Percentiles rank a stretch among this genome's conserved stretches.
Evolutionary conservation across 2,888 invertebrate species (phyloP).

Genomic region (Lucinisca nassula): DNA sequence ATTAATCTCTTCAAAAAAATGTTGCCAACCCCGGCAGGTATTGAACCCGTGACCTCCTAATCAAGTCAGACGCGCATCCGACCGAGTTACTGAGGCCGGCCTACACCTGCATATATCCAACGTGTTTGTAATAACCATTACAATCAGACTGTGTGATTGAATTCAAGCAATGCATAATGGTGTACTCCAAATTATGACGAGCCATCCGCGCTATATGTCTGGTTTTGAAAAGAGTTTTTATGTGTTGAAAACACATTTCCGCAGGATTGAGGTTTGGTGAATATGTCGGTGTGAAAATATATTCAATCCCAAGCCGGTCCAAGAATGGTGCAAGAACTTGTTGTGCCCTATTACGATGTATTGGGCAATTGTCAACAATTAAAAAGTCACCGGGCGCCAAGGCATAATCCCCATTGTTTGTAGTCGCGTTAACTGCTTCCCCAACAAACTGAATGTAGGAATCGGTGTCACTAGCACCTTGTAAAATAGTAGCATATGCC

Average conservation of each 20-base stretch:
- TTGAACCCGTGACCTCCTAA: too few relatives aligned
- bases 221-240: too few relatives aligned
- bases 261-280: constrained; percentile 4
- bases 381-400: constrained; percentile 8
- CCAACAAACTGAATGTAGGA: constrained; percentile 1
- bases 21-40: too few relatives aligned
- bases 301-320: neutral
- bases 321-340: neutral
- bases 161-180: constrained; percentile 4
- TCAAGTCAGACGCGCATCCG: too few relatives aligned
- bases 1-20: too few relatives aligned
- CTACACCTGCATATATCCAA: too few relatives aligned
- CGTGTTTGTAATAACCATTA: neutral
- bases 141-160: neutral
- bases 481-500: neutral
- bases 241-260: neutral
- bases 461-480: constrained; percentile 8
- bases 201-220: neutral
- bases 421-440: constrained; percentile 13
- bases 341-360: constrained; percentile 11
- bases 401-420: neutral
- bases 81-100: too few relatives aligned
- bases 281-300: neutral
- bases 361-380: constrained; percentile 20
- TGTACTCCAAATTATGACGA: neutral